phyloP scores from a whole-genome alignment of 2,888 invertebrate species.

The Bimastos eiseni region DNA sequence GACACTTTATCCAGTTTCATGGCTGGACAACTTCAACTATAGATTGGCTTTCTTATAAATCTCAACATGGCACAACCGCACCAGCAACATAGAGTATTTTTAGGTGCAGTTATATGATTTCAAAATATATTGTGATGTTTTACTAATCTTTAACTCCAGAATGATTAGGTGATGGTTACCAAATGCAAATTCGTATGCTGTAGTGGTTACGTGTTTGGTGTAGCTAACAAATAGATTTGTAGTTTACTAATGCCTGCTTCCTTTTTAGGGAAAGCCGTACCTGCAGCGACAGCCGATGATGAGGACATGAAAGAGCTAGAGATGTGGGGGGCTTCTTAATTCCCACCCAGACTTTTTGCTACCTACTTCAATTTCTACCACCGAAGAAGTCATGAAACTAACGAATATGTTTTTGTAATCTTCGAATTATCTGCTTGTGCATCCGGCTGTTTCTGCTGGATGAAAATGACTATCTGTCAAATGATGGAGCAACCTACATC shows the following conservation, averaged over 20 bases:
- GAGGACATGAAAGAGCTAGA: conserved; percentile 45
- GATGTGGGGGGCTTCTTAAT: conserved; percentile 46
- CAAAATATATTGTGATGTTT: not conserved
- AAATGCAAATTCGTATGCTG: not conserved
- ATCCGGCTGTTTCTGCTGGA: not conserved
- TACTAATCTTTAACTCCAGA: too few species aligned
- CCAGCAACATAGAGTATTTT: not conserved
- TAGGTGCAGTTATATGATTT: not conserved
- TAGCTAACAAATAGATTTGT: not conserved
- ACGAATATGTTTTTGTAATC: not conserved
- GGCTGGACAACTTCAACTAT: not conserved
- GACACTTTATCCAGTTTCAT: not conserved
- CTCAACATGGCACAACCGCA: not conserved
- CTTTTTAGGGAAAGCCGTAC: conserved; percentile 25
- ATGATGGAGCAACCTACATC: not conserved
- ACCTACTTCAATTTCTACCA: conserved; percentile 2
- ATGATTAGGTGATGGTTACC: too few species aligned
- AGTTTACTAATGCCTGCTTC: not conserved
- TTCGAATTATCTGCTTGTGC: not conserved
- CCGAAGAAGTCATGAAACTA: not conserved
- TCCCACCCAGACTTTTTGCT: not conserved
- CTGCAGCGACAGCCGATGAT: conserved; percentile 35
- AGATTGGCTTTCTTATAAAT: not conserved
- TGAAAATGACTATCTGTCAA: not conserved
- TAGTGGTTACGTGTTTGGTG: not conserved